Base-by-base conservation (phyloP, 2,113 vertebrate species). In the Brachyhypopomus gauderio region DNA sequence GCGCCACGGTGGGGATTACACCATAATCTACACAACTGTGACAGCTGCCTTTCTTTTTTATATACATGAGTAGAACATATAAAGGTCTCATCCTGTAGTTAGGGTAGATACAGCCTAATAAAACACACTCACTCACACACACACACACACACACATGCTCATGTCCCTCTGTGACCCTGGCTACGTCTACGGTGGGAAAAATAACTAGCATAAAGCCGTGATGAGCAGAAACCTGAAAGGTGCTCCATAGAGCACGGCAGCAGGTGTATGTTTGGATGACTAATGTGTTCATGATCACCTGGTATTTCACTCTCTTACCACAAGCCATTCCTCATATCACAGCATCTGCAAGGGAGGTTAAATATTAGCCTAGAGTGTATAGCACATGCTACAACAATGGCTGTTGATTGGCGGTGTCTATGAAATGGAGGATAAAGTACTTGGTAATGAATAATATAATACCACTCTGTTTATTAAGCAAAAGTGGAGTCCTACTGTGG, bases 21-120 rank as follows among this genome's bases (percentile, higher is more conserved):
- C 41, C 62, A 66, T 48, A 17, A 36, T 62, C 36, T 17, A n/a
- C 9, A 36, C 45, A 23, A n/a, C n/a, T 71, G 16, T 45, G 60
- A 52, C 38, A 52, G 11, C 38, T 69, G 38, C 3, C 6, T 72
- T n/a, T 27, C 25, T 27, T 25, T 63, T 86, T 85, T 19, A 45
- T 59, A n/a, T 84, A 64, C 62, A 48, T 78, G 85, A 86, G 87
- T 87, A 84, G 34, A 90, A 91, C 91, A 87, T 88, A 85, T 85
- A 86, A 81, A 79, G 87, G 88, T 89, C 85, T 90, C 88, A 88
- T 90, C 88, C 86, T 90, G 90, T 89, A 12, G 12, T 52, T 52
- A 52, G 45, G 45, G 9, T 52, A 52, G 9, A 52, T 52, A 12
- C 45, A 52, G 45, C 12, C 45, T 52, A 52, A 52, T 11, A 52